Evolutionary conservation across 2,888 invertebrate species (phyloP).

Genomic region (Pachliopta kotzebuea): DNA sequence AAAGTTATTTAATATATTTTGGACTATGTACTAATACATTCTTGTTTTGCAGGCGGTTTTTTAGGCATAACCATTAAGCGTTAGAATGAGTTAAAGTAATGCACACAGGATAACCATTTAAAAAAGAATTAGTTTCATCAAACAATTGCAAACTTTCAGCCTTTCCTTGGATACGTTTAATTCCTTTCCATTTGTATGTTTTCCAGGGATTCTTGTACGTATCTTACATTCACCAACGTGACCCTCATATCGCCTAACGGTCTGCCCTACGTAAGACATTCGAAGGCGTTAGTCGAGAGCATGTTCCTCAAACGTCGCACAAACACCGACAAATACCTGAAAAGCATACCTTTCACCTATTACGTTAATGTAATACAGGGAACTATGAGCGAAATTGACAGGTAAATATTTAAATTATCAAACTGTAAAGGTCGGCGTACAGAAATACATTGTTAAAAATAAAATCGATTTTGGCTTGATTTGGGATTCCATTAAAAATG

Average conservation of each 20-base stretch:
- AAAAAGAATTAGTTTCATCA: not conserved
- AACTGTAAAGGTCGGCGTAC: not conserved
- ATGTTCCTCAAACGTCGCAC: slow-evolving; percentile 76
- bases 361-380: slow-evolving; percentile 84
- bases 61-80: too few species aligned
- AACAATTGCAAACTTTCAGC: not conserved
- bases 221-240: slow-evolving; percentile 84
- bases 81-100: too few species aligned
- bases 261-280: slow-evolving; percentile 54
- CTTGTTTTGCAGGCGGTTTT: too few species aligned
- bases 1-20: too few species aligned
- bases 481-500: not conserved
- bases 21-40: too few species aligned
- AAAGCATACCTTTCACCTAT: slow-evolving; percentile 81
- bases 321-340: slow-evolving; percentile 70
- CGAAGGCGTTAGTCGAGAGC: slow-evolving; percentile 51
- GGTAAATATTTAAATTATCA: slow-evolving; percentile 59
- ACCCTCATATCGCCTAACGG: slow-evolving; percentile 84
- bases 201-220: slow-evolving; percentile 60
- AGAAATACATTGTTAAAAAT: not conserved
- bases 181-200: not conserved
- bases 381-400: slow-evolving; percentile 76
- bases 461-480: not conserved
- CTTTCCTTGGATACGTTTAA: not conserved
- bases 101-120: too few species aligned